These are phyloP conservation scores for Drosophila paucipuncta DNA, from an alignment of 2,888 invertebrate species.

Conservation along the genomic window DNA sequence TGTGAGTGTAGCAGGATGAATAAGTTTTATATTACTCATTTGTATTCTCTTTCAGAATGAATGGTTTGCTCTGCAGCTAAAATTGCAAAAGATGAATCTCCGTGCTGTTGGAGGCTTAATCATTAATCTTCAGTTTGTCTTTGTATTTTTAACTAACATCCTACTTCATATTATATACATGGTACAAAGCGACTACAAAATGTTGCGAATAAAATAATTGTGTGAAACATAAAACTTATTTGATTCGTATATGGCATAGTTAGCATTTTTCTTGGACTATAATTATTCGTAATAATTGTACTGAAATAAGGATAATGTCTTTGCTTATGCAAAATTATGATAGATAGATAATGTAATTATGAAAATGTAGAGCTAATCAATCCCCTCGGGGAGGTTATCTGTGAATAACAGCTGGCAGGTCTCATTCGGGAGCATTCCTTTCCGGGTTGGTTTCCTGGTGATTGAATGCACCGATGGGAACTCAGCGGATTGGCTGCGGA, in stretches of 20 bases:
- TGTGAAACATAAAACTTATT: not conserved
- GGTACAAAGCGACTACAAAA: constrained; percentile 39
- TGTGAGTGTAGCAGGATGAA: constrained; percentile 13
- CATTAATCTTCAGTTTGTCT: constrained; percentile 23
- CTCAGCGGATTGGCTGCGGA: too few relatives aligned
- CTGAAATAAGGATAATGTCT: too few relatives aligned
- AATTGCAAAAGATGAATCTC: constrained; percentile 24
- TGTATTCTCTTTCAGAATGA: constrained; percentile 28
- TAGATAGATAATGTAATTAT: too few relatives aligned
- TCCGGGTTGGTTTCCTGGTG: too few relatives aligned
- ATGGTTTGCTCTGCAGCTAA: constrained; percentile 42
- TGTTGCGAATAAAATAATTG: not conserved
- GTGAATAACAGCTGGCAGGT: too few relatives aligned
- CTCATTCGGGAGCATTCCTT: too few relatives aligned
- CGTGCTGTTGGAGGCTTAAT: constrained; percentile 14
- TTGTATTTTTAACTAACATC: constrained; percentile 13
- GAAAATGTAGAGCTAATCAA: too few relatives aligned
- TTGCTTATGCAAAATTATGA: too few relatives aligned
- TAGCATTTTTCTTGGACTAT: too few relatives aligned
- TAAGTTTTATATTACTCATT: not conserved
- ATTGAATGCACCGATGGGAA: too few relatives aligned
- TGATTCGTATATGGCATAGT: not conserved
- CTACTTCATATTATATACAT: constrained; percentile 45
- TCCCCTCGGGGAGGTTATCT: too few relatives aligned
- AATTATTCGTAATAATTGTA: too few relatives aligned